These are phyloP conservation scores for Umimayanthus chanpuru DNA, from an alignment of 92 coral and sea anemone species.

Conservation along the genomic window DNA sequence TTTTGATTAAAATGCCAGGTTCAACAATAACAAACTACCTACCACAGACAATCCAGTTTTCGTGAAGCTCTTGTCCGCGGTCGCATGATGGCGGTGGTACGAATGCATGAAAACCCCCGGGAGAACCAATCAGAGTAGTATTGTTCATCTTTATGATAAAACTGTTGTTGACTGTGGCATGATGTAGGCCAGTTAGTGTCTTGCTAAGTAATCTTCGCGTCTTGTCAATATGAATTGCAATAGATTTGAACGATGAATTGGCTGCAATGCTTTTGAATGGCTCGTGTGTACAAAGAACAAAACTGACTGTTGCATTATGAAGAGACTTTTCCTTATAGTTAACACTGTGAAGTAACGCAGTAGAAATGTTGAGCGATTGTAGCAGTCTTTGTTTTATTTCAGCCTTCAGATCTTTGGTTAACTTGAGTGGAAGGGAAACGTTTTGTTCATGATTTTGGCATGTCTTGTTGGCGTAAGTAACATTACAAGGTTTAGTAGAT, in stretches of 20 bases:
- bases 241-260: not conserved
- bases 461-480: not conserved
- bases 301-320: not conserved
- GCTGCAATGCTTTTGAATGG: not conserved
- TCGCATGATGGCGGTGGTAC: constrained; percentile 44
- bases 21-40: not conserved
- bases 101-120: not conserved
- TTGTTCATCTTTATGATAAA: constrained; percentile 25
- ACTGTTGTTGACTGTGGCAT: not conserved
- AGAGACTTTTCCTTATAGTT: not conserved
- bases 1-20: too few relatives aligned
- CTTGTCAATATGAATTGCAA: constrained; percentile 9
- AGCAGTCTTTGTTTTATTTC: not conserved
- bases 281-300: constrained; percentile 18
- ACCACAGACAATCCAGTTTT: constrained; percentile 60
- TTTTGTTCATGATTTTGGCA: constrained; percentile 1
- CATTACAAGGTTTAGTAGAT: not conserved
- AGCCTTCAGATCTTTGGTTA: not conserved
- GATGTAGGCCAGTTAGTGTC: constrained; percentile 6
- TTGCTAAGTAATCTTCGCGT: constrained; percentile 30
- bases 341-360: not conserved
- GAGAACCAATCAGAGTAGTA: not conserved
- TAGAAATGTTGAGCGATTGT: not conserved
- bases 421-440: not conserved
- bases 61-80: constrained; percentile 35